These are phyloP conservation scores for Hetaerina americana DNA, from an alignment of 1,140 invertebrate species.

Conservation along the genomic window DNA sequence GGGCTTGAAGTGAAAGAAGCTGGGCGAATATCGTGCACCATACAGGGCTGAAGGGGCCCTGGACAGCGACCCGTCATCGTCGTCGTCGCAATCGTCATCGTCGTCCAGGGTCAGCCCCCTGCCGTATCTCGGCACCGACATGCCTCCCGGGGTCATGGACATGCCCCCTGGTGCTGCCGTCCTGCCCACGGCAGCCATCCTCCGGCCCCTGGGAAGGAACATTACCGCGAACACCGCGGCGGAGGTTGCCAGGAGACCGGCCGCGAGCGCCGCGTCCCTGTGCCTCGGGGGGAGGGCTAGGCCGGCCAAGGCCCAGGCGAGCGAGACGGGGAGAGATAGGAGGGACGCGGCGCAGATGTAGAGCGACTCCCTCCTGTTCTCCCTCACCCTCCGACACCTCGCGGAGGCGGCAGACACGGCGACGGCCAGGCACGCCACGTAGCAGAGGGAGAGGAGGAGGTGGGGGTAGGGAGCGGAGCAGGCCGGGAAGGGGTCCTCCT, in stretches of 20 bases:
- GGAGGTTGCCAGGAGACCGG: slow-evolving; percentile 69
- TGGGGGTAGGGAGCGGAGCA: neutral
- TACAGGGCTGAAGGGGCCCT: slow-evolving; percentile 44
- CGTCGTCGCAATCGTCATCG: slow-evolving; percentile 59
- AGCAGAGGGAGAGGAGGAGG: slow-evolving; percentile 23
- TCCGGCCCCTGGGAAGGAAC: slow-evolving; percentile 88
- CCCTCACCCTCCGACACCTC: slow-evolving; percentile 72
- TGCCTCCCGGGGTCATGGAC: slow-evolving; percentile 51
- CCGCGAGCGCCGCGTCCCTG: slow-evolving; percentile 69
- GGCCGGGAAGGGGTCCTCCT: neutral
- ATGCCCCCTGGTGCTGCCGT: slow-evolving; percentile 76
- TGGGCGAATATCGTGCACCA: slow-evolving; percentile 72
- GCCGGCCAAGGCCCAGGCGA: slow-evolving; percentile 54
- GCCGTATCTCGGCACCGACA: neutral
- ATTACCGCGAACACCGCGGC: slow-evolving; percentile 76
- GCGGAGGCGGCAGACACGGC: slow-evolving; percentile 73
- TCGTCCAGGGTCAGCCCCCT: slow-evolving; percentile 35
- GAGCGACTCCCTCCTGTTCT: slow-evolving; percentile 80
- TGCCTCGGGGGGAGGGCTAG: slow-evolving; percentile 24
- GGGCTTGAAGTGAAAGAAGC: slow-evolving; percentile 83
- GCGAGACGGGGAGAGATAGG: slow-evolving; percentile 71
- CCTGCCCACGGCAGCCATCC: slow-evolving; percentile 75
- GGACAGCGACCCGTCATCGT: slow-evolving; percentile 55
- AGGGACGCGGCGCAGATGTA: slow-evolving; percentile 80
- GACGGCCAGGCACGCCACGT: slow-evolving; percentile 67